Conservation (phyloP, 2,113 vertebrate species). For the Malurus cyaneus region DNA sequence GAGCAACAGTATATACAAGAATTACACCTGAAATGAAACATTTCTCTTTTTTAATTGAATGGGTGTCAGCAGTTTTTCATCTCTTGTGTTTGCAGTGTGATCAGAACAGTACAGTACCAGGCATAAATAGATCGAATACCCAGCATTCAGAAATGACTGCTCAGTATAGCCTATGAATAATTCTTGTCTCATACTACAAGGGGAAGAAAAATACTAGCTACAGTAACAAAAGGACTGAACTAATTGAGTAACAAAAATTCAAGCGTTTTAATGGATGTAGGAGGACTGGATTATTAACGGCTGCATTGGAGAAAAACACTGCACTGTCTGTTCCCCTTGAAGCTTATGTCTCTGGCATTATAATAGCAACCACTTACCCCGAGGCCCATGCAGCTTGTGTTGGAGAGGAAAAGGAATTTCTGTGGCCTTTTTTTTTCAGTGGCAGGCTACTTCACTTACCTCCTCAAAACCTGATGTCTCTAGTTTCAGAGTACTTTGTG, state of each 20-base stretch:
- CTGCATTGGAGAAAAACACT: neutral
- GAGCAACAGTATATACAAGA: neutral
- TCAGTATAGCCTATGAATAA: neutral
- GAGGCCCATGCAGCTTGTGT: neutral
- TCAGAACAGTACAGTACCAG: neutral
- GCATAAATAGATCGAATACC: neutral
- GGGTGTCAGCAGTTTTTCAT: neutral
- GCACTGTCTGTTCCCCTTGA: neutral
- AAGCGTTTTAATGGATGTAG: neutral
- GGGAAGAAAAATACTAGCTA: constrained; percentile 17
- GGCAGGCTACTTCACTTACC: neutral
- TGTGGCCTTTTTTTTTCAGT: neutral
- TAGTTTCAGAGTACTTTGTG: neutral
- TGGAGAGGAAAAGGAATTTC: neutral
- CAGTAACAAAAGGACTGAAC: constrained; percentile 16
- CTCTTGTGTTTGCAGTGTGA: neutral
- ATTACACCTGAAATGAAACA: neutral
- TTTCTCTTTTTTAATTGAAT: neutral
- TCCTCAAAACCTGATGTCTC: neutral
- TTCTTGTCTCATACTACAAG: neutral
- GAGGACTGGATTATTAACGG: constrained; percentile 4
- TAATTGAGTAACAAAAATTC: constrained; percentile 16
- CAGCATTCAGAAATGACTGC: neutral
- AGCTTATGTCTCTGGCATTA: neutral
- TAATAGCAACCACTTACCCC: neutral